Base-by-base conservation (phyloP, 92 coral and sea anemone species). In the Plumapathes pennacea region DNA sequence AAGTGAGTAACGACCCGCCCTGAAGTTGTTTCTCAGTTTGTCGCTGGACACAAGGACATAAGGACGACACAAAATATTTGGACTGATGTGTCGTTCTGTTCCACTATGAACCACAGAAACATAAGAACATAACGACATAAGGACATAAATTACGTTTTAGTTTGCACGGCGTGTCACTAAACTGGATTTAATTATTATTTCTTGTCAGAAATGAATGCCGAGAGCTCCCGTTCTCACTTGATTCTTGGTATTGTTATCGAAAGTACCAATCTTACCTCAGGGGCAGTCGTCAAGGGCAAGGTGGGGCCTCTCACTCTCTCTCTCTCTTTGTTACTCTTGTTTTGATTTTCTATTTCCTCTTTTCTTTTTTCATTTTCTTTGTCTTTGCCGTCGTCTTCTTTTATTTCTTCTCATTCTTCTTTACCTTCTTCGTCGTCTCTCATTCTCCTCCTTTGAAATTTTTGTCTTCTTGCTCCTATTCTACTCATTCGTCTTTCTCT, bases 201-300 rank as follows among this genome's bases (percentile, higher is more conserved):
- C n/a, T 60, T 15, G 25, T 36, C 69, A 92, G 98, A 92, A 73
- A 92, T 92, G 98, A 92, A 92, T 64, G 96, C 98, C 3, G 98
- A 92, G 69, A 92, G 98, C 58, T 92, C 98, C 0, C 74, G 98
- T 28, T 92, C 98, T 2, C 98, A 92, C 69, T 83, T 92, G 45
- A 77, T 92, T 32, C 87, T 92, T 50, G 95, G 96, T 15, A 92
- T 92, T 29, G 60, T 92, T 32, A 88, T 92, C 23, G 98, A 92
- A 36, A 92, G 98, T 60, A 92, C 98, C 2, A 92, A 92, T 54
- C 59, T 88, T 47, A 88, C 96, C 9, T 88, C 98, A 30, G 98
- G 98, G 5, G 90, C 96, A 1, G 96, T 92, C 0, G 73, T 92
- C 33, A 92, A 88, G 78, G 98, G 98, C 46, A 92, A 92, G 90